Evolutionary conservation across 1,140 invertebrate genomes (phyloP).

Genomic region (Sarcophaga bullata): DNA sequence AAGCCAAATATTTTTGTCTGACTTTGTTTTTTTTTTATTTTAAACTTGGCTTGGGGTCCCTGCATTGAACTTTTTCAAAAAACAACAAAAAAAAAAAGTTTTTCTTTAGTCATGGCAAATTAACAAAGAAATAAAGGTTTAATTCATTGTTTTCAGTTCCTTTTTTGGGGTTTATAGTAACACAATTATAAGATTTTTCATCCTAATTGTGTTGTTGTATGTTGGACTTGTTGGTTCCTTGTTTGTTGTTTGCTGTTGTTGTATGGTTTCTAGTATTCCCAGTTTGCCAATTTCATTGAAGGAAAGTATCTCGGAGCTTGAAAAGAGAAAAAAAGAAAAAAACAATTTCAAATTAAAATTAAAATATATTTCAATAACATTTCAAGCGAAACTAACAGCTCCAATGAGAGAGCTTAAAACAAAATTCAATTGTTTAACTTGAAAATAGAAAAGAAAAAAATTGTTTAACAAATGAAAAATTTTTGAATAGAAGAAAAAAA

Average conservation of each 20-base stretch:
- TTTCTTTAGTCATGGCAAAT: constrained; percentile 18
- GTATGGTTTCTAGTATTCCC: background rate
- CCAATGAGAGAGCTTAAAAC: background rate
- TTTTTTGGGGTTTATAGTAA: constrained; percentile 12
- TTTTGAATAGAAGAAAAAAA: background rate
- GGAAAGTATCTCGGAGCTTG: background rate
- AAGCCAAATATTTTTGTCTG: too few species aligned
- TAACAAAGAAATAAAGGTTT: constrained; percentile 29
- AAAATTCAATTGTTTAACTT: constrained; percentile 15
- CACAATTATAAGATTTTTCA: constrained; percentile 35
- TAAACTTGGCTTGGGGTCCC: too few species aligned
- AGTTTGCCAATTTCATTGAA: constrained; percentile 32
- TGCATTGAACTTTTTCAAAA: too few species aligned
- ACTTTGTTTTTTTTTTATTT: too few species aligned
- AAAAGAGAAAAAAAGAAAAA: background rate
- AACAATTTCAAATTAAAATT: constrained; percentile 5
- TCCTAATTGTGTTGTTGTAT: background rate
- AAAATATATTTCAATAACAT: background rate
- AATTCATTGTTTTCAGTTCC: background rate
- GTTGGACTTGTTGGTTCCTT: too few species aligned
- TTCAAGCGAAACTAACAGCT: background rate
- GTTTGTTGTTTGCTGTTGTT: too few species aligned
- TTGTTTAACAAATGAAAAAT: background rate
- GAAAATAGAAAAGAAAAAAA: too few species aligned
- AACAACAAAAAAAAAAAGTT: background rate